Percentiles rank a stretch among this genome's conserved stretches.
These are phyloP conservation scores for Eonycteris spelaea DNA, from an alignment of 2,113 vertebrate genomes.

Conservation along the genomic window DNA sequence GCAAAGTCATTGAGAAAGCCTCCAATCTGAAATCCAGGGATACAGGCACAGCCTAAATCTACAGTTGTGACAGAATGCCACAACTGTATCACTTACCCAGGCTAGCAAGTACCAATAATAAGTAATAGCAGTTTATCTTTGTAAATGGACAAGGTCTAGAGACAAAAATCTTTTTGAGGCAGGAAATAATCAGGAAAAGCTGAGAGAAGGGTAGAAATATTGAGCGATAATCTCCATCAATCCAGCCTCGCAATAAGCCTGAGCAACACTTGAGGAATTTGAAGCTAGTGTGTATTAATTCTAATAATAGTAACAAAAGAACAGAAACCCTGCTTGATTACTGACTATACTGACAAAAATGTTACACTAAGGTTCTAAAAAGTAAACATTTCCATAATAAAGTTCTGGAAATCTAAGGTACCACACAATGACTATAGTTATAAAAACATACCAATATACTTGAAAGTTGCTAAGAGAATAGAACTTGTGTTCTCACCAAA, in stretches of 20 bases:
- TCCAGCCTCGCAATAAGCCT: not conserved
- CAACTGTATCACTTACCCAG: not conserved
- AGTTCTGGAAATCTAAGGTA: not conserved
- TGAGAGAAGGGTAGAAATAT: not conserved
- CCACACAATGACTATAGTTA: not conserved
- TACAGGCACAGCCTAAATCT: not conserved
- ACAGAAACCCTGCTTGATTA: not conserved
- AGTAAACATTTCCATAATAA: not conserved
- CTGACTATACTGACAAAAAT: not conserved
- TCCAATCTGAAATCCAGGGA: not conserved
- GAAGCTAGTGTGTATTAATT: not conserved
- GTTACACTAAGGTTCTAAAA: not conserved
- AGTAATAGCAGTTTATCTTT: not conserved
- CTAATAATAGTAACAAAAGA: not conserved
- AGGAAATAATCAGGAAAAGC: not conserved
- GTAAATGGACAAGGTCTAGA: not conserved
- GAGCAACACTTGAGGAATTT: not conserved
- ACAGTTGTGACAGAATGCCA: not conserved
- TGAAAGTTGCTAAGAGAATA: not conserved
- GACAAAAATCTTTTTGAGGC: not conserved
- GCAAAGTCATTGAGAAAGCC: not conserved
- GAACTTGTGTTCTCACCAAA: not conserved
- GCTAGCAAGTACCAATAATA: not conserved
- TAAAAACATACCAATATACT: not conserved
- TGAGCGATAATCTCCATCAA: not conserved